phyloP scores from a whole-genome alignment of 2,888 invertebrate genomes.

The Peribatodes rhomboidaria region DNA sequence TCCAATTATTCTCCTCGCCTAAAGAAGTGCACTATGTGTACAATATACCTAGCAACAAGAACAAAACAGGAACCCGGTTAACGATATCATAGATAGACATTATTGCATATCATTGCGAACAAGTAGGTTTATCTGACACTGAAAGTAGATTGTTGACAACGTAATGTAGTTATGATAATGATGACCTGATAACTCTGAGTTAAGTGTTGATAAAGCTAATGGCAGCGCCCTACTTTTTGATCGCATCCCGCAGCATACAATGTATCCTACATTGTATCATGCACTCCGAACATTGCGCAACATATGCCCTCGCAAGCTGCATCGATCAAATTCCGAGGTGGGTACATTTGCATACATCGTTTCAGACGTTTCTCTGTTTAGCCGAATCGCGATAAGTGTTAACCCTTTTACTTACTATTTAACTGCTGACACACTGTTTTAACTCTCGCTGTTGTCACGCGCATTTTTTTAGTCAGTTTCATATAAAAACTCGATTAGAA shows the following conservation, averaged over 20 bases:
- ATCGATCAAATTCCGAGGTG: slow-evolving; percentile 15
- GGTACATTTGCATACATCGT: neutral
- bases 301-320: slow-evolving; percentile 16
- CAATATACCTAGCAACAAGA: neutral
- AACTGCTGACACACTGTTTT: neutral
- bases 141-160: slow-evolving; percentile 30
- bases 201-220: slow-evolving; percentile 37
- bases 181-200: slow-evolving; percentile 28
- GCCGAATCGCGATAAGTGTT: too few relatives aligned
- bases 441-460: neutral
- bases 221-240: slow-evolving; percentile 27
- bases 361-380: neutral
- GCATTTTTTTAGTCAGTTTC: neutral
- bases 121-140: slow-evolving; percentile 14
- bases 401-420: neutral
- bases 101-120: slow-evolving; percentile 22
- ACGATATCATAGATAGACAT: slow-evolving; percentile 13
- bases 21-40: neutral
- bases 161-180: slow-evolving; percentile 24
- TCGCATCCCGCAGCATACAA: slow-evolving; percentile 28
- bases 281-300: slow-evolving; percentile 26
- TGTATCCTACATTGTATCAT: slow-evolving; percentile 22
- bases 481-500: neutral
- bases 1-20: neutral
- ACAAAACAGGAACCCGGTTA: slow-evolving; percentile 9